Percentiles rank a stretch among this genome's conserved stretches.
Conservation (phyloP, 2,113 vertebrate genomes). For the Mesembrinibis cayennensis region DNA sequence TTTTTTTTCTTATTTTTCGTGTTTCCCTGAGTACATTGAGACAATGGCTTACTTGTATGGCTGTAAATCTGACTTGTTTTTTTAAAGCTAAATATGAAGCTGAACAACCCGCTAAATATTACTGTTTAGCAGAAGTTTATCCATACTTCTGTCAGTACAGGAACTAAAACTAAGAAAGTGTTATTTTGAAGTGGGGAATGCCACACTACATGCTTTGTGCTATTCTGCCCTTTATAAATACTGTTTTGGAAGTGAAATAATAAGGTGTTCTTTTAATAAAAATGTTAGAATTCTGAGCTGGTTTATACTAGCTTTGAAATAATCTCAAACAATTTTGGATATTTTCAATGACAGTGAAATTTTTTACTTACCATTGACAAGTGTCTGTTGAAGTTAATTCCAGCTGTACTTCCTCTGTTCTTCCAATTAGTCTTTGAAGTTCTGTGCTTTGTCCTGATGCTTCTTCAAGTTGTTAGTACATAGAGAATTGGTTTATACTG, state of each 20-base stretch:
- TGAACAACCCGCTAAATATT: not conserved
- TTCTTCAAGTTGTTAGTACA: not conserved
- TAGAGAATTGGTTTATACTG: not conserved
- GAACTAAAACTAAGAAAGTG: not conserved
- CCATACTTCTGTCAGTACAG: not conserved
- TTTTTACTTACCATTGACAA: not conserved
- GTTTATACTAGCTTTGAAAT: not conserved
- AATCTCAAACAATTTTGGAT: not conserved
- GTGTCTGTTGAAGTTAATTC: not conserved
- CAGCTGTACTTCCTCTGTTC: not conserved
- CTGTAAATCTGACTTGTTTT: not conserved
- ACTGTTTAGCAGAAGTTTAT: not conserved
- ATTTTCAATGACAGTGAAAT: not conserved
- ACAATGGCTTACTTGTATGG: not conserved
- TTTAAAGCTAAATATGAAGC: not conserved
- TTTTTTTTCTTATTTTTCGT: not conserved
- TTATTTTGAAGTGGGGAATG: not conserved
- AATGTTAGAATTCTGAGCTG: not conserved
- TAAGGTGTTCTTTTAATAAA: not conserved
- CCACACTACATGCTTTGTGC: not conserved
- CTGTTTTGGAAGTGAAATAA: not conserved
- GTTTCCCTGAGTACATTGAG: not conserved
- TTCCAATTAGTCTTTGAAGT: not conserved
- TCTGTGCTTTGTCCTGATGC: not conserved
- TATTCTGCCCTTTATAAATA: not conserved